These are phyloP conservation scores for Tolmerus cingulatus DNA, from an alignment of 2,888 invertebrate genomes.

Conservation along the genomic window DNA sequence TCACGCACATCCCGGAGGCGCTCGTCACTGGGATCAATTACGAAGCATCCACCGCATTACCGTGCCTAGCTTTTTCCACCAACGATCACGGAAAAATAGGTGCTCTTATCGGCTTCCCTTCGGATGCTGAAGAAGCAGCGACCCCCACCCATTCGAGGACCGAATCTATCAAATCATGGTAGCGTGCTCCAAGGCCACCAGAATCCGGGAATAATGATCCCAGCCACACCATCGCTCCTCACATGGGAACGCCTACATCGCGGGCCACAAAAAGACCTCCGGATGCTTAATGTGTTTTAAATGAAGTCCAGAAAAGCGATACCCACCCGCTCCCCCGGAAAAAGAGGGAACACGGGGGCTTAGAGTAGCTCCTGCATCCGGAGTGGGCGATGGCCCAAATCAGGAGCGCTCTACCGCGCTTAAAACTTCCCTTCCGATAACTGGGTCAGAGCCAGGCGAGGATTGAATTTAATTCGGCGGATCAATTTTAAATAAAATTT, in stretches of 20 bases:
- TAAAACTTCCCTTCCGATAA: neutral
- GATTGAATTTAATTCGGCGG: conserved; percentile 34
- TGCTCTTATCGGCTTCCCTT: neutral
- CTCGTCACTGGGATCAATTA: neutral
- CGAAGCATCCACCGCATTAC: neutral
- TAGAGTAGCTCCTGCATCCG: neutral
- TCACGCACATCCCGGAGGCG: neutral
- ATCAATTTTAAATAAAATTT: conserved; percentile 21
- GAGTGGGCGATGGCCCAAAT: neutral
- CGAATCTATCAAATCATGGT: neutral
- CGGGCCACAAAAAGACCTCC: neutral
- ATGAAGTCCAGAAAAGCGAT: conserved; percentile 20
- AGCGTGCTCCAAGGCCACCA: neutral
- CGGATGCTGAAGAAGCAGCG: neutral
- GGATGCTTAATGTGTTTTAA: conserved; percentile 29
- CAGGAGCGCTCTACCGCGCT: neutral
- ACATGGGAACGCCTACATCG: neutral
- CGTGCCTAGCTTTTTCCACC: neutral
- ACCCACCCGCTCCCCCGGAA: neutral
- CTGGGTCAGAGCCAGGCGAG: conserved; percentile 1
- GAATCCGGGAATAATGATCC: conserved; percentile 3
- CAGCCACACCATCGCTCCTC: neutral
- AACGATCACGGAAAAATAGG: neutral
- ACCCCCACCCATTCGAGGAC: neutral
- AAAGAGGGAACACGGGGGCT: neutral